Evolutionary conservation across 2,888 invertebrate species (phyloP).

Genomic region (Caenorhabditis drosophilae): DNA sequence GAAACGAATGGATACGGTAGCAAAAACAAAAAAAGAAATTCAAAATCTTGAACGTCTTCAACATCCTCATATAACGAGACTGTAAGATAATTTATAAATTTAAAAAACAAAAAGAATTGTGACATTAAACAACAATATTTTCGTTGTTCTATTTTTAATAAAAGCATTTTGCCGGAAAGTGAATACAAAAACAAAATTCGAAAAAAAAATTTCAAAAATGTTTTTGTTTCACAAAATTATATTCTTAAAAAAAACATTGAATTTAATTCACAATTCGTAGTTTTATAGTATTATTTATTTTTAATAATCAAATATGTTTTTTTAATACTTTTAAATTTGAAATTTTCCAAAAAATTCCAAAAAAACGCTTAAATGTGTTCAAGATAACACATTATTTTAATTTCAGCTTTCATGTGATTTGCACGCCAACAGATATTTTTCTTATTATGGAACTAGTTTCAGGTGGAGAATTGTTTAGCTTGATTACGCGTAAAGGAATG

Average conservation of each 20-base stretch:
- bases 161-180: too few relatives aligned
- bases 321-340: background rate
- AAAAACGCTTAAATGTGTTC: background rate
- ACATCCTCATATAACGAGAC: constrained; percentile 97
- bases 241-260: too few relatives aligned
- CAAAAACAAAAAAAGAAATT: constrained; percentile 95
- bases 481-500: constrained; percentile 75
- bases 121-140: too few relatives aligned
- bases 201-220: background rate
- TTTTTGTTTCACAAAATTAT: background rate
- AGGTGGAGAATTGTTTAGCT: constrained; percentile 97
- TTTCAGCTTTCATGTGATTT: constrained; percentile 83
- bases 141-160: too few relatives aligned
- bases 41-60: constrained; percentile 96
- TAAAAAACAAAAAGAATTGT: constrained; percentile 53
- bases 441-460: constrained; percentile 99
- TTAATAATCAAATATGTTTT: background rate
- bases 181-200: too few relatives aligned
- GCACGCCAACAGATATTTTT: constrained; percentile 99
- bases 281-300: too few relatives aligned
- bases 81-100: constrained; percentile 73
- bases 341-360: background rate
- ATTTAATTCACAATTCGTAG: too few relatives aligned
- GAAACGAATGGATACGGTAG: constrained; percentile 96
- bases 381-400: background rate